phyloP scores from a whole-genome alignment of 2,888 invertebrate genomes.

The Druceiella hillmani region DNA sequence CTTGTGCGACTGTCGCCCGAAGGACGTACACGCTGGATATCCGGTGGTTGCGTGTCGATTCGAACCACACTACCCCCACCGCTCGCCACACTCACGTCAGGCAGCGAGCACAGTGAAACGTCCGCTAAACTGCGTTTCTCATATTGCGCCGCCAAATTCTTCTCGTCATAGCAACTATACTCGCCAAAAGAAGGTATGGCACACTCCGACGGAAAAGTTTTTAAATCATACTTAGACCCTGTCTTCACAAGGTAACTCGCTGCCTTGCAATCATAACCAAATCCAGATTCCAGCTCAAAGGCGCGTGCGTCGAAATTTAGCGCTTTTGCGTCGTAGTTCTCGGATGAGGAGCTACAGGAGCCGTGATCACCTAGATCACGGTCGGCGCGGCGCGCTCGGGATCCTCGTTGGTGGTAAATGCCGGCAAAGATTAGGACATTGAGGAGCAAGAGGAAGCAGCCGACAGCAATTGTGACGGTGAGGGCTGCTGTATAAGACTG shows the following conservation, averaged over 20 bases:
- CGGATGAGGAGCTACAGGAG: constrained; percentile 60
- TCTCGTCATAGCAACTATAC: constrained; percentile 62
- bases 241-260: constrained; percentile 47
- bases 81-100: constrained; percentile 50
- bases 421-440: constrained; percentile 86
- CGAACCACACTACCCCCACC: constrained; percentile 52
- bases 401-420: constrained; percentile 79
- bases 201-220: constrained; percentile 50
- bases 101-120: constrained; percentile 48
- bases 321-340: constrained; percentile 54
- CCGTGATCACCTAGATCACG: constrained; percentile 71
- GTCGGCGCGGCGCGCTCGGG: constrained; percentile 65
- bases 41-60: constrained; percentile 47
- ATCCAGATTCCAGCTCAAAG: constrained; percentile 48
- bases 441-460: constrained; percentile 73
- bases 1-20: constrained; percentile 38
- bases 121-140: constrained; percentile 56
- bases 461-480: constrained; percentile 82
- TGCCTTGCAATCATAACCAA: constrained; percentile 54
- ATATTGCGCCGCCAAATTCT: constrained; percentile 45
- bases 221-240: constrained; percentile 40
- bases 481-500: constrained; percentile 86
- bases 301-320: constrained; percentile 48
- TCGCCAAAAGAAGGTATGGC: constrained; percentile 56
- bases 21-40: constrained; percentile 40